Evolutionary conservation across 2,113 vertebrate genomes (phyloP).

Genomic region (Sigmodon hispidus): DNA sequence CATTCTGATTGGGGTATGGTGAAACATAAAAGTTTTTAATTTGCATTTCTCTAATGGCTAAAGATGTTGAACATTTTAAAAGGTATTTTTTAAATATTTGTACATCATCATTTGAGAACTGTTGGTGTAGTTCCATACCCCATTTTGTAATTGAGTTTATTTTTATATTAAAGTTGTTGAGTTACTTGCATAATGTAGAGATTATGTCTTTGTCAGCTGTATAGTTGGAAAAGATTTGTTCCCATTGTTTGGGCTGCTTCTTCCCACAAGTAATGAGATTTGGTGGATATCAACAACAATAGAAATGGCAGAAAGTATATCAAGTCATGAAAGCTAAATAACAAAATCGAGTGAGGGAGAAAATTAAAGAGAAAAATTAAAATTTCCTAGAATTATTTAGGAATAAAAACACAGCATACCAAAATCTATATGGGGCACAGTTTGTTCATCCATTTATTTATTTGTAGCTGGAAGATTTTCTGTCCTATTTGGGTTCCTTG

Average conservation of each 20-base stretch:
- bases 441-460: neutral
- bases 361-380: neutral
- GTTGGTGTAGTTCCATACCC: neutral
- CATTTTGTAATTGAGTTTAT: neutral
- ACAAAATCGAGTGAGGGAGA: neutral
- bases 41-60: neutral
- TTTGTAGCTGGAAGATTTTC: no score
- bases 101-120: neutral
- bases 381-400: neutral
- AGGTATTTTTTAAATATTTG: neutral
- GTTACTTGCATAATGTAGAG: neutral
- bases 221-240: neutral
- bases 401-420: neutral
- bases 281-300: neutral
- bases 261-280: neutral
- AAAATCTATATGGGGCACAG: neutral
- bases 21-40: neutral
- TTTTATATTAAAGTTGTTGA: neutral
- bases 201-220: neutral
- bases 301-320: neutral
- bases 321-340: no score
- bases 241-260: neutral
- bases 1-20: neutral
- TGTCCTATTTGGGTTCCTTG: no score
- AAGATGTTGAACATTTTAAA: neutral